A percentile compares a stretch with the other conserved stretches of the same genome.
Conservation (phyloP, 2,113 vertebrate species). For the Syngnathoides biaculeatus region DNA sequence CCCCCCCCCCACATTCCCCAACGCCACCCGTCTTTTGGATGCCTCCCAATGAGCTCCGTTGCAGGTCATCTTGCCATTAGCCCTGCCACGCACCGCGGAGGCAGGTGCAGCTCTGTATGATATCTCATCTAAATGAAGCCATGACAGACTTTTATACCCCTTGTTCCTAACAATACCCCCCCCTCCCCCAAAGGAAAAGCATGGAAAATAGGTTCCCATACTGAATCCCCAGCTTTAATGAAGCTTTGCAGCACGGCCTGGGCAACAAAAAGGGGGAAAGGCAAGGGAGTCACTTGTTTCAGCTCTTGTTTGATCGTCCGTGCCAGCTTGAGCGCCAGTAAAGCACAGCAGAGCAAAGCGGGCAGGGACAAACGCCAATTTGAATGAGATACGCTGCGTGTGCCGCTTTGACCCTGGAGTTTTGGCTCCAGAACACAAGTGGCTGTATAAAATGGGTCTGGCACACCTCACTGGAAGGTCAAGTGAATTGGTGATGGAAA, state of each 20-base stretch:
- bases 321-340: conserved; percentile 29
- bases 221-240: conserved; percentile 66
- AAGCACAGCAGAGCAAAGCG: conserved; percentile 24
- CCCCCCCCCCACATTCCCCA: conserved; percentile 6
- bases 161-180: conserved; percentile 55
- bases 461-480: not conserved
- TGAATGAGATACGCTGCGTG: conserved; percentile 30
- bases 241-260: conserved; percentile 55
- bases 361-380: conserved; percentile 41
- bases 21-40: conserved; percentile 38
- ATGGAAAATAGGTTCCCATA: conserved; percentile 67
- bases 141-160: conserved; percentile 46
- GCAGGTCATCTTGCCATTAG: conserved; percentile 70
- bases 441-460: not conserved
- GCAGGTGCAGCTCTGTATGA: conserved; percentile 50
- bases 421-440: not conserved
- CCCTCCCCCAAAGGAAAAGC: conserved; percentile 51
- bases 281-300: conserved; percentile 33
- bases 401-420: not conserved
- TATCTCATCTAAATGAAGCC: conserved; percentile 58
- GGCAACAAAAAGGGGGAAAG: conserved; percentile 16
- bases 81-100: conserved; percentile 43
- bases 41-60: conserved; percentile 53
- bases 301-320: conserved; percentile 56
- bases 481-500: not conserved